Conservation (phyloP, 2,113 vertebrate species). For the Syrrhaptes paradoxus region DNA sequence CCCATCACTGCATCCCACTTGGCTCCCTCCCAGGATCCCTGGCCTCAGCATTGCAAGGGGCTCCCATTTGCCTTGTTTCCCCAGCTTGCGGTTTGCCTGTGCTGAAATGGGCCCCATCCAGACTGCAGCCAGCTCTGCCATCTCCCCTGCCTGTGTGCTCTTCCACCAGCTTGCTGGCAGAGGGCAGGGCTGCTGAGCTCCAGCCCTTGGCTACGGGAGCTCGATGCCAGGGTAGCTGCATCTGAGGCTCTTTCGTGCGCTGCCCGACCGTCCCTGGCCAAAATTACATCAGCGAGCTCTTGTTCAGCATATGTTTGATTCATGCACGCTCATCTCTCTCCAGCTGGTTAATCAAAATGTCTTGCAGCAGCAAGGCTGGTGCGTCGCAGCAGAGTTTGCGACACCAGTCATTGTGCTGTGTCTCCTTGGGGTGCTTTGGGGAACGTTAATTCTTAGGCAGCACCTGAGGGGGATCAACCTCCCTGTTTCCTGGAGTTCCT, state of each 20-base stretch:
- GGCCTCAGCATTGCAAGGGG: background rate
- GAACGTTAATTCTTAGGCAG: background rate
- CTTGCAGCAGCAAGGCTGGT: background rate
- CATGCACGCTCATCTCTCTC: background rate
- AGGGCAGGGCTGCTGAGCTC: background rate
- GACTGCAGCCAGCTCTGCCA: background rate
- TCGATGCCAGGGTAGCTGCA: rapidly evolving
- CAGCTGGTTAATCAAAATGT: background rate
- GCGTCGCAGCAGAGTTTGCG: background rate
- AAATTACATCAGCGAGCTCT: background rate
- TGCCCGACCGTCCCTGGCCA: background rate
- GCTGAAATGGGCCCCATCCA: background rate
- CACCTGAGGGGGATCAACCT: background rate
- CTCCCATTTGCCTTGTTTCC: background rate
- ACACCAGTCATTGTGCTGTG: background rate
- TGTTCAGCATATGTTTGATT: background rate
- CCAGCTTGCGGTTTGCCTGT: background rate
- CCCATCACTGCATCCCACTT: background rate
- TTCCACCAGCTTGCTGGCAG: background rate
- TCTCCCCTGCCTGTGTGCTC: background rate
- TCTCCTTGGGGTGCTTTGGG: background rate
- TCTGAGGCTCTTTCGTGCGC: rapidly evolving
- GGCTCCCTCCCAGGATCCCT: background rate
- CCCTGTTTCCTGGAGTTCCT: background rate
- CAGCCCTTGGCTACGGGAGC: background rate